phyloP scores from a whole-genome alignment of 1,140 invertebrate species.

The Acromyrmex heyeri region DNA sequence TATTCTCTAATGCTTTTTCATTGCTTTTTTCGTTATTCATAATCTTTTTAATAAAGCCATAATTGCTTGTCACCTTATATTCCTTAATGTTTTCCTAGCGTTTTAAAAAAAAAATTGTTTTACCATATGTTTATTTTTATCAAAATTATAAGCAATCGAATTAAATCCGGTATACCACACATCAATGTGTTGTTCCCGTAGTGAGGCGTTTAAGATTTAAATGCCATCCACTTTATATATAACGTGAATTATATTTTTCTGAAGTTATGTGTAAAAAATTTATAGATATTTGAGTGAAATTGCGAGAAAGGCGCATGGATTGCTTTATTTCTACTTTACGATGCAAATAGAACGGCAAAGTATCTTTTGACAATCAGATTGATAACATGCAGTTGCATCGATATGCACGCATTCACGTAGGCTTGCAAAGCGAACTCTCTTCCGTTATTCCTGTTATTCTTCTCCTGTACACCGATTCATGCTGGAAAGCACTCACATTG shows the following conservation, averaged over 20 bases:
- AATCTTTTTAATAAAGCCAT: too few species aligned
- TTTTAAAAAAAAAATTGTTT: too few species aligned
- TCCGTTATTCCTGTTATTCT: slow-evolving; percentile 46
- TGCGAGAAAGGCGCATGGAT: background rate
- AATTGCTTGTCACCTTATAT: too few species aligned
- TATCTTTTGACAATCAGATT: slow-evolving; percentile 77
- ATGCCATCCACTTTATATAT: background rate
- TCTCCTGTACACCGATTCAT: slow-evolving; percentile 17
- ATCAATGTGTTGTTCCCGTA: too few species aligned
- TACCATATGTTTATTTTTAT: too few species aligned
- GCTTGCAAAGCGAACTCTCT: slow-evolving; percentile 75
- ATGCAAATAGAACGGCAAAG: slow-evolving; percentile 40
- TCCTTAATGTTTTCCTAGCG: too few species aligned
- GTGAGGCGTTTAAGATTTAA: background rate
- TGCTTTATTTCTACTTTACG: slow-evolving; percentile 11
- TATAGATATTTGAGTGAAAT: background rate
- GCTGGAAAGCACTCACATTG: slow-evolving; percentile 82
- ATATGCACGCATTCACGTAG: slow-evolving; percentile 66
- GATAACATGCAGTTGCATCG: slow-evolving; percentile 73
- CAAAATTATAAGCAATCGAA: too few species aligned
- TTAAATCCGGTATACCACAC: too few species aligned
- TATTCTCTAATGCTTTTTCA: too few species aligned
- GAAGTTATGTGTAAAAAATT: background rate
- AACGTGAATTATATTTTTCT: background rate
- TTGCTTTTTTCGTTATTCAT: too few species aligned